Conservation (phyloP, 2,888 invertebrate species). For the Chirona hameri region DNA sequence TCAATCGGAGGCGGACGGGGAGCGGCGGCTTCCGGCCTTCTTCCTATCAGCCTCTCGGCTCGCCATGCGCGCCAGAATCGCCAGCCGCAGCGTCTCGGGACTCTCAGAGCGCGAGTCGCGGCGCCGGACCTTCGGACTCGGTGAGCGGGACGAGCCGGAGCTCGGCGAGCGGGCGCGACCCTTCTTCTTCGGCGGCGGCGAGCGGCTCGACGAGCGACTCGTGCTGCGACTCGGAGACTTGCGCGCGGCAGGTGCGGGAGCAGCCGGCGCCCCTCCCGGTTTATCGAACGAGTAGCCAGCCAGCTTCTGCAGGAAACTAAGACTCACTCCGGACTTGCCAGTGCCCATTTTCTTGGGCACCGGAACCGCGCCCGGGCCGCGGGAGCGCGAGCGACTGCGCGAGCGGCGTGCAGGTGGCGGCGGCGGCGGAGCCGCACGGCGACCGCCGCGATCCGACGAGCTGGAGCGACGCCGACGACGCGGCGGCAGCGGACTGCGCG, state of each 20-base stretch:
- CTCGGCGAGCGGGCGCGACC: not conserved
- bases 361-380: not conserved
- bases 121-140: not conserved
- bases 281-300: conserved; percentile 2
- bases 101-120: conserved; percentile 23
- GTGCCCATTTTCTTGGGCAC: not conserved
- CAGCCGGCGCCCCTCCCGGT: not conserved
- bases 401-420: not conserved
- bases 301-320: conserved; percentile 5
- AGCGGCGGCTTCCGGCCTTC: not conserved
- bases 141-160: not conserved
- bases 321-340: not conserved
- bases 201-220: not conserved
- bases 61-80: conserved; percentile 13
- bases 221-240: not conserved
- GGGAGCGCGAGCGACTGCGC: not conserved
- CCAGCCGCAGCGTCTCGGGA: conserved; percentile 27
- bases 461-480: conserved; percentile 5
- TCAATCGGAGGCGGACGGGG: conserved; percentile 11
- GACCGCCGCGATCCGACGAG: not conserved
- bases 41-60: not conserved
- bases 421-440: not conserved
- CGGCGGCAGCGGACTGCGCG: conserved; percentile 25
- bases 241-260: not conserved
- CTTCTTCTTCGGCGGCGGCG: conserved; percentile 11